Percentiles rank a stretch among this genome's conserved stretches.
phyloP scores from a whole-genome alignment of 1,140 invertebrate genomes.

The Magallana ariakensis region DNA sequence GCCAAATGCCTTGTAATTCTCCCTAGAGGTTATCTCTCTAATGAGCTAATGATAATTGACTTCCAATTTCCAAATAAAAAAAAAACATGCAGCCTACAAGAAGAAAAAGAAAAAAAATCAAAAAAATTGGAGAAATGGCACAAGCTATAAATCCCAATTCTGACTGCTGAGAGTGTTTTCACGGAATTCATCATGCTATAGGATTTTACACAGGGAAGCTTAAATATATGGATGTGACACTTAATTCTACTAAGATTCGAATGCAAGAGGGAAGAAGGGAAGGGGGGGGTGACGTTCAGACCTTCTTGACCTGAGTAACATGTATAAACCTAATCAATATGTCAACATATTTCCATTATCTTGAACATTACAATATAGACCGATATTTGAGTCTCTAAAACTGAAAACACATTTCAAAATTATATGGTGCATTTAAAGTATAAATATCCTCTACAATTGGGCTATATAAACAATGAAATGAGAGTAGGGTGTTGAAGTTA shows the following conservation, averaged over 20 bases:
- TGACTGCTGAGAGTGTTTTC: neutral
- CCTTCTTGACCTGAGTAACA: neutral
- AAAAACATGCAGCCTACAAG: neutral
- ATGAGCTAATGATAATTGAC: conserved; percentile 38
- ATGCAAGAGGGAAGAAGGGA: no score
- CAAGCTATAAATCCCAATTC: neutral
- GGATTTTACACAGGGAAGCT: neutral
- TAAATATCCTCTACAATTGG: no score
- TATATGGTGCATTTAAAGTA: no score
- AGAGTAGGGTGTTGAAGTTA: no score
- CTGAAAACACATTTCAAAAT: no score
- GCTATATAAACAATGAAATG: no score
- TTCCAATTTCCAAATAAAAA: conserved; percentile 1
- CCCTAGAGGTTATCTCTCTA: conserved; percentile 30
- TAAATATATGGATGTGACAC: no score
- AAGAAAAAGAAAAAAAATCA: neutral
- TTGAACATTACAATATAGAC: no score
- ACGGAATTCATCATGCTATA: neutral
- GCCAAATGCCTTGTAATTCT: conserved; percentile 35
- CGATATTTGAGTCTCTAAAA: no score
- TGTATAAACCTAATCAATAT: neutral
- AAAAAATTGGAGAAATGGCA: neutral
- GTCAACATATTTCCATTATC: no score
- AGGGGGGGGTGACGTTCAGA: neutral
- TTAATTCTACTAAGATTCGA: no score